Evolutionary conservation across 2,888 invertebrate genomes (phyloP).

Genomic region (Andrena dorsata): DNA sequence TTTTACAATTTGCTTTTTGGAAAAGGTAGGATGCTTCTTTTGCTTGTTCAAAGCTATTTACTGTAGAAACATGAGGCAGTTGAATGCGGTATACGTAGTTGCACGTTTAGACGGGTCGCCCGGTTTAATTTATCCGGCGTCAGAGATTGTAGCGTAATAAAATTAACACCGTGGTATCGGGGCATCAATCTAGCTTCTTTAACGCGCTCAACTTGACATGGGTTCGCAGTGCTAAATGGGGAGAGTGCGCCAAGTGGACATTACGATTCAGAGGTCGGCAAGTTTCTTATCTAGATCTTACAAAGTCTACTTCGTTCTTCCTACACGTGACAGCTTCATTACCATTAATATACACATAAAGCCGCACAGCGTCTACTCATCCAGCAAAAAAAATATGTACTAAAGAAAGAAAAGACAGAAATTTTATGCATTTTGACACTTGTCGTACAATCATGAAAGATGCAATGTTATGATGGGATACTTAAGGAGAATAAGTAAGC

Average conservation of each 20-base stretch:
- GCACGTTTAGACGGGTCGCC: not conserved
- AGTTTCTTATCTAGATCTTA: conserved; percentile 36
- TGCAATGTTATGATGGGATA: too few relatives aligned
- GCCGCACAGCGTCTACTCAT: not conserved
- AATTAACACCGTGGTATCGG: conserved; percentile 40
- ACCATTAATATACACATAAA: not conserved
- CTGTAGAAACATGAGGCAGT: too few relatives aligned
- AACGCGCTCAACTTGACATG: conserved; percentile 25
- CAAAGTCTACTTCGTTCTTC: not conserved
- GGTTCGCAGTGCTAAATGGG: conserved; percentile 31
- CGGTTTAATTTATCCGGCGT: conserved; percentile 5
- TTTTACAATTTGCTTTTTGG: not conserved
- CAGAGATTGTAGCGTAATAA: conserved; percentile 34
- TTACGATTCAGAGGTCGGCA: conserved; percentile 10
- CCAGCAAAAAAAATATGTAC: too few relatives aligned
- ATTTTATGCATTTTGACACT: not conserved
- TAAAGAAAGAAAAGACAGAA: not conserved
- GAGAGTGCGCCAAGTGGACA: conserved; percentile 10
- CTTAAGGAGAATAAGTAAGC: too few relatives aligned
- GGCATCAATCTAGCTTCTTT: conserved; percentile 28
- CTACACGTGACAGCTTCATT: conserved; percentile 7
- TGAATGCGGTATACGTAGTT: not conserved
- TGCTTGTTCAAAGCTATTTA: not conserved
- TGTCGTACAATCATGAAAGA: too few relatives aligned
- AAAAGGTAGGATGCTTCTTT: not conserved